Conservation (phyloP, 1,140 invertebrate species). For the Aporrectodea caliginosa region DNA sequence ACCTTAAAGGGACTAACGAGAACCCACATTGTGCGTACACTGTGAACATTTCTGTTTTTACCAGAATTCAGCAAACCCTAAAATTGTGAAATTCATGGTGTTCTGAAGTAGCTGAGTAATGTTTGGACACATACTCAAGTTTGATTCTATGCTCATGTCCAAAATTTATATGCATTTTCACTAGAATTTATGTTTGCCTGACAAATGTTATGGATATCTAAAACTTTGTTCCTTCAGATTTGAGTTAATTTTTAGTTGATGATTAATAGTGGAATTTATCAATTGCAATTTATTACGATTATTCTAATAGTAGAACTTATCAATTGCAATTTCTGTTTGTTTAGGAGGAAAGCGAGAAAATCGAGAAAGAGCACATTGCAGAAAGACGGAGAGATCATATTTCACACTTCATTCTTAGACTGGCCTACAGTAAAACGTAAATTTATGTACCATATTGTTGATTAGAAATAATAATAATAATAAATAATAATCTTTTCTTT, state of each 20-base stretch:
- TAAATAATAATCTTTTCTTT: no score
- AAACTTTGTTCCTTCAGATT: not conserved
- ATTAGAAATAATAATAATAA: not conserved
- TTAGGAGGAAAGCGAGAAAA: not conserved
- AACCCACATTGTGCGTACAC: not conserved
- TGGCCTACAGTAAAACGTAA: conserved; percentile 75
- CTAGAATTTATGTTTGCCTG: not conserved
- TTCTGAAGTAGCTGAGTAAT: not conserved
- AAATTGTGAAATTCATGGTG: not conserved
- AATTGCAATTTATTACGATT: not conserved
- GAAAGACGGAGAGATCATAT: conserved; percentile 74
- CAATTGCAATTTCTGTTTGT: not conserved
- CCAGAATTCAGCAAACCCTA: not conserved
- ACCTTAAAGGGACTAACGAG: conserved; percentile 20
- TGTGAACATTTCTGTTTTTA: conserved; percentile 7
- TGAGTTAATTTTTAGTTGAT: not conserved
- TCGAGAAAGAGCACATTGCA: conserved; percentile 49
- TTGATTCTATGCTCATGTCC: not conserved
- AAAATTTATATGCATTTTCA: not conserved
- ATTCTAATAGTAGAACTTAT: not conserved
- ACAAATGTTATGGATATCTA: not conserved
- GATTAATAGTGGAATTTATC: not conserved
- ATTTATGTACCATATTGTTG: conserved; percentile 44
- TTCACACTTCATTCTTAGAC: conserved; percentile 85
- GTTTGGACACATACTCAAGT: not conserved